phyloP scores from a whole-genome alignment of 30 jellyfish, hydroid and myxozoan species.

The Cassiopea xamachana region DNA sequence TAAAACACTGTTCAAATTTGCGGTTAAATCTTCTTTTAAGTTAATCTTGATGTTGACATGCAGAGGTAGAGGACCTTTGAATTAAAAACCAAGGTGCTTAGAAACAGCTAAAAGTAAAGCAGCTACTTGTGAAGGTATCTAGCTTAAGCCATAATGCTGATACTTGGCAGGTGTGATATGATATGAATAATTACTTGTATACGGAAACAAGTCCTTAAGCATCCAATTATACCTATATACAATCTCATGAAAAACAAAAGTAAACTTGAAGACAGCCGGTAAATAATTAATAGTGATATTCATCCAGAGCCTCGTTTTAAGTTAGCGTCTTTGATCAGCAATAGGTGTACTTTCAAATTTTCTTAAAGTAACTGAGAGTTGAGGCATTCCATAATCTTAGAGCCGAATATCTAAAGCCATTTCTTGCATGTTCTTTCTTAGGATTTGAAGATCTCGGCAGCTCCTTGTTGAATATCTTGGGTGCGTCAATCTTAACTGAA shows the following conservation, averaged over 20 bases:
- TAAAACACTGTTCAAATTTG: too few relatives aligned
- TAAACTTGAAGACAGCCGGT: neutral
- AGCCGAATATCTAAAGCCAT: constrained; percentile 19
- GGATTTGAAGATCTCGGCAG: constrained; percentile 43
- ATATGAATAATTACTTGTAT: constrained; percentile 2
- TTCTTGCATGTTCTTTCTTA: constrained; percentile 25
- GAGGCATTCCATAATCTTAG: constrained; percentile 35
- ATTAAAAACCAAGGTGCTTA: too few relatives aligned
- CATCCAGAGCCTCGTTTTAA: constrained; percentile 1
- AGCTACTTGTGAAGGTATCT: too few relatives aligned
- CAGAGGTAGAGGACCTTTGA: too few relatives aligned
- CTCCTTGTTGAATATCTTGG: constrained; percentile 36
- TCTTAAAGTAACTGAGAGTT: constrained; percentile 37
- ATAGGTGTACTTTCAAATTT: constrained; percentile 15
- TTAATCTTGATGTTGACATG: too few relatives aligned
- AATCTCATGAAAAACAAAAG: neutral
- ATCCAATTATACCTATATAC: neutral
- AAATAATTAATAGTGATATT: neutral
- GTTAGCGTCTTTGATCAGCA: constrained; percentile 27
- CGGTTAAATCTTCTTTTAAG: too few relatives aligned
- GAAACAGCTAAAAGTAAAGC: too few relatives aligned
- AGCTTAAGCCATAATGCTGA: too few relatives aligned
- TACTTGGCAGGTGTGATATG: neutral
- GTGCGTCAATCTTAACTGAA: constrained; percentile 26
- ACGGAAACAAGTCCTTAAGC: neutral